A percentile compares a stretch with the other conserved stretches of the same genome.
These are phyloP conservation scores for Salticus scenicus DNA, from an alignment of 2,888 invertebrate species.

Conservation along the genomic window DNA sequence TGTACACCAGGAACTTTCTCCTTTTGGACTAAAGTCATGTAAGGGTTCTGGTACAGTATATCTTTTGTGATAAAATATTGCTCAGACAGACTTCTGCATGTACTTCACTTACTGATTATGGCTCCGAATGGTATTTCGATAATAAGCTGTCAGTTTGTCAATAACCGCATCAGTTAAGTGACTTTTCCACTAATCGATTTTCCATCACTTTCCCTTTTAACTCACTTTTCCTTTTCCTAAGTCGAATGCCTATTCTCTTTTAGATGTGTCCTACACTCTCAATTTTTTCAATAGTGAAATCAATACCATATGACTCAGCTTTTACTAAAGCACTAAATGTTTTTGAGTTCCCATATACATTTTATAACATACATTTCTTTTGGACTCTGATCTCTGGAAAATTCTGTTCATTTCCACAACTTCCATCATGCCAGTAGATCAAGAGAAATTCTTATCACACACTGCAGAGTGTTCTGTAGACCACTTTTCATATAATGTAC, in stretches of 20 bases:
- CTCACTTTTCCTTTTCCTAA: not conserved
- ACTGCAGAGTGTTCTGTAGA: not conserved
- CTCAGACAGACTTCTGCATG: constrained; percentile 16
- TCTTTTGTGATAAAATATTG: not conserved
- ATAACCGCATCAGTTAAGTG: constrained; percentile 3
- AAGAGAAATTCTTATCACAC: constrained; percentile 3
- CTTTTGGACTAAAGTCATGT: constrained; percentile 8
- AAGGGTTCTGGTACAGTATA: not conserved
- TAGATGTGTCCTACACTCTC: not conserved
- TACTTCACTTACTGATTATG: not conserved
- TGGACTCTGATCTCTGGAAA: not conserved
- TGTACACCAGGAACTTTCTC: not conserved
- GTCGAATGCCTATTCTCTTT: not conserved
- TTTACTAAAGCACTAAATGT: not conserved
- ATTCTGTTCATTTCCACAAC: constrained; percentile 16
- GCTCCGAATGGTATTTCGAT: constrained; percentile 12
- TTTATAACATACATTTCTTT: not conserved
- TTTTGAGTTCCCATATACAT: constrained; percentile 26
- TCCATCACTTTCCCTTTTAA: constrained; percentile 7
- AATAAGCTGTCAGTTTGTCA: not conserved
- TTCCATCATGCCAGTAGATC: constrained; percentile 33
- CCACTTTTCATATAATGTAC: not conserved
- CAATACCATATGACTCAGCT: constrained; percentile 3
- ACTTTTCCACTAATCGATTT: constrained; percentile 4
- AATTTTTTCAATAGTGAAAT: not conserved